phyloP scores from a whole-genome alignment of 2,113 vertebrate genomes.

The Notarius quadriscutis region DNA sequence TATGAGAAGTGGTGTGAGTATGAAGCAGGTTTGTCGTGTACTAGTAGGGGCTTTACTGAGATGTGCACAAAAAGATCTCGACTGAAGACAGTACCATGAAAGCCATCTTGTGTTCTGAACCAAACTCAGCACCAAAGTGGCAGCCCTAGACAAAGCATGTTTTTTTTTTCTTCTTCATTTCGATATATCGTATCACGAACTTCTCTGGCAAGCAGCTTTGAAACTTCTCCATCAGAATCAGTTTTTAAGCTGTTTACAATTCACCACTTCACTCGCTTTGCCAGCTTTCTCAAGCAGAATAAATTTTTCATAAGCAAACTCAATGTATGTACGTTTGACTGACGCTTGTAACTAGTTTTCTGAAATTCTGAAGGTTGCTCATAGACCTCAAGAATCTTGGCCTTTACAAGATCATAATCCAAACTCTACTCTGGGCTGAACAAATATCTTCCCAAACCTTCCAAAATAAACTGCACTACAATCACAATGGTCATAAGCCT shows the following conservation, averaged over 20 bases:
- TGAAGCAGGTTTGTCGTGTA: not conserved
- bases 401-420: not conserved
- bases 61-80: not conserved
- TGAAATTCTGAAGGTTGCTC: not conserved
- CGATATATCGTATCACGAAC: not conserved
- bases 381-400: not conserved
- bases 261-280: not conserved
- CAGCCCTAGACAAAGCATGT: not conserved
- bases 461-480: not conserved
- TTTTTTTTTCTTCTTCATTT: not conserved
- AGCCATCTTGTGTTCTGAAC: not conserved
- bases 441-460: not conserved
- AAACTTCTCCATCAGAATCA: not conserved
- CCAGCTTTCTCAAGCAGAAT: not conserved
- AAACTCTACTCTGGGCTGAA: not conserved
- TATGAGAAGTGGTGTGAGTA: not conserved
- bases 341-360: not conserved
- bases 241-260: not conserved
- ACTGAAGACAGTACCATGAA: not conserved
- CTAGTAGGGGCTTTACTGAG: not conserved
- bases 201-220: not conserved
- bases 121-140: not conserved
- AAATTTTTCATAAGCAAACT: not conserved
- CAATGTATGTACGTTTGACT: not conserved
- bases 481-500: not conserved